Evolutionary conservation across 1,140 invertebrate species (phyloP), one percentile per base, ranked within the genome.

Genomic region (Drosophila mauritiana): DNA sequence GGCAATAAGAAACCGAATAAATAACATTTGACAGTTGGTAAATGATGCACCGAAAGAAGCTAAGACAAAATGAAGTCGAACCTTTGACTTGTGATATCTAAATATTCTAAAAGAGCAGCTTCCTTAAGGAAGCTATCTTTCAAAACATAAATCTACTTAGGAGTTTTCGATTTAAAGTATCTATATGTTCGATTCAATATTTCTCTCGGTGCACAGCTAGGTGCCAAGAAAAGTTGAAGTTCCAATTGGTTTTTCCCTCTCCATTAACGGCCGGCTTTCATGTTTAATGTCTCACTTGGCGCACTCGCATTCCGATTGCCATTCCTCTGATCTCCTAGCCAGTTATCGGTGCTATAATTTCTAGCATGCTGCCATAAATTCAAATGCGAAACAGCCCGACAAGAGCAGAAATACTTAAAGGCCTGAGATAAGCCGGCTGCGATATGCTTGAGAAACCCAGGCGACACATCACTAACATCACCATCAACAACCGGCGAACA

Each of bases 291-390:
- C 78, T 81, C 73, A 80, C 79, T 81, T 67, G 76, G 55, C 76
- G 39, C 59, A 61, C 52, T 65, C 46, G 64, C 73, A 75, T 73
- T 56, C 59, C 46, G 17, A 42, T 42, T 37, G 51, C 37, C 10
- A 43, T 53, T 74, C 51, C 51, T 65, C 48, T 68, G 42, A 76
- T 77, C 62, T 59, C 39, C 43, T 3, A 20, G 34, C 27, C 45
- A 52, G 45, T 63, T 85, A 73, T 78, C 61, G 73, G 20, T 45
- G 73, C 81, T 54, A 81, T 81, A 86, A 67, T 78, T 86, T 81
- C 83, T 73, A 82, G 80, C 55, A 48, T 51, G 80, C 75, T 89
- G 83, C 84, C 80, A 89, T 86, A 86, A 86, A 86, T 86, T 59
- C 77, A 82, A 74, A 57, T 58, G 70, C 84, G 63, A 78, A 83